Evolutionary conservation across 2,113 vertebrate species (phyloP).

Genomic region (Psittacara wagleri): DNA sequence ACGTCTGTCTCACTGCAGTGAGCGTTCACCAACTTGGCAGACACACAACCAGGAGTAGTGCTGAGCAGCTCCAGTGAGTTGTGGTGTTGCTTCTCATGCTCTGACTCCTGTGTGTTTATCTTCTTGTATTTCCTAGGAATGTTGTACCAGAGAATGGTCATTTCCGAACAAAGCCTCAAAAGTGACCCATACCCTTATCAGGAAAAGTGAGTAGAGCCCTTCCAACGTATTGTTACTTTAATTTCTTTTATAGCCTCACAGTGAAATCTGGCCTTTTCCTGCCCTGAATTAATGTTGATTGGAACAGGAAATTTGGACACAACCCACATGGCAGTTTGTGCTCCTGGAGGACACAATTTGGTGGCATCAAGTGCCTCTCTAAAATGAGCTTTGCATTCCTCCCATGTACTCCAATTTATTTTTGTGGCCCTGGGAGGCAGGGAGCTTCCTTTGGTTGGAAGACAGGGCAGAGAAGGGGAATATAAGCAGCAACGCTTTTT

Average conservation of each 20-base stretch:
- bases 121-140: conserved; percentile 69
- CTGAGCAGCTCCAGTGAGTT: not conserved
- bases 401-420: not conserved
- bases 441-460: not conserved
- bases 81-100: not conserved
- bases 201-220: conserved; percentile 80
- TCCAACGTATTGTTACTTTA: no score
- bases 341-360: not conserved
- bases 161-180: conserved; percentile 85
- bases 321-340: rapidly evolving
- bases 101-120: not conserved
- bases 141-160: conserved; percentile 85
- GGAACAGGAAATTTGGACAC: not conserved
- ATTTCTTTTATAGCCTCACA: not conserved
- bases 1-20: not conserved
- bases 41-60: not conserved
- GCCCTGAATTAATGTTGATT: rapidly evolving
- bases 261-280: not conserved
- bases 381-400: not conserved
- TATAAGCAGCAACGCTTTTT: not conserved
- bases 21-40: not conserved
- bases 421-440: not conserved
- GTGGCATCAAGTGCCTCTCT: rapidly evolving
- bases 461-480: not conserved
- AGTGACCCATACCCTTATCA: conserved; percentile 80